Conservation (phyloP, 37 sponge, comb jelly and placozoan genomes). For the Chondrosia reniformis region DNA sequence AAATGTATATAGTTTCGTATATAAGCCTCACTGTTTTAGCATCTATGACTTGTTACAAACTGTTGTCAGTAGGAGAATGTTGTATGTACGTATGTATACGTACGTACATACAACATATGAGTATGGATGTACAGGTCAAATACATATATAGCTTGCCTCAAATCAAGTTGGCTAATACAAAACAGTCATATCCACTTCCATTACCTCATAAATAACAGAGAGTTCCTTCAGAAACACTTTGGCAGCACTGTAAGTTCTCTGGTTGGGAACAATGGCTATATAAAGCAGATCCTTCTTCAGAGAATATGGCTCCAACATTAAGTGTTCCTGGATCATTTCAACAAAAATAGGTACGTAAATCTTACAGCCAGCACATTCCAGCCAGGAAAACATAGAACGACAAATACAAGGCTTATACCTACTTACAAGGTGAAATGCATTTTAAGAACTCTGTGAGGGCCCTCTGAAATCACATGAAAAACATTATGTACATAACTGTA, state of each 20-base stretch:
- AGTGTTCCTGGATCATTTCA: slow-evolving; percentile 47
- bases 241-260: slow-evolving; percentile 1
- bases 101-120: not conserved
- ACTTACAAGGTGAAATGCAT: too few relatives aligned
- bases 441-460: too few relatives aligned
- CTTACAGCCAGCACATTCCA: too few relatives aligned
- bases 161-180: not conserved
- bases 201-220: slow-evolving; percentile 58
- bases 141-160: not conserved
- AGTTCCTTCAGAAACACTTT: slow-evolving; percentile 56
- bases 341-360: too few relatives aligned
- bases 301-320: slow-evolving; percentile 69
- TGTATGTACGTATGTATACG: not conserved
- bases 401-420: too few relatives aligned
- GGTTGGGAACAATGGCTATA: slow-evolving; percentile 36
- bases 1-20: too few relatives aligned
- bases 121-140: not conserved
- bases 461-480: too few relatives aligned
- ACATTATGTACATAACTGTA: too few relatives aligned
- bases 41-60: too few relatives aligned
- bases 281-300: slow-evolving; percentile 55
- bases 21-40: too few relatives aligned
- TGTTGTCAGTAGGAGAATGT: too few relatives aligned
- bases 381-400: too few relatives aligned
- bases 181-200: not conserved